phyloP scores from a whole-genome alignment of 2,888 invertebrate genomes.

The Pterostichus niger region DNA sequence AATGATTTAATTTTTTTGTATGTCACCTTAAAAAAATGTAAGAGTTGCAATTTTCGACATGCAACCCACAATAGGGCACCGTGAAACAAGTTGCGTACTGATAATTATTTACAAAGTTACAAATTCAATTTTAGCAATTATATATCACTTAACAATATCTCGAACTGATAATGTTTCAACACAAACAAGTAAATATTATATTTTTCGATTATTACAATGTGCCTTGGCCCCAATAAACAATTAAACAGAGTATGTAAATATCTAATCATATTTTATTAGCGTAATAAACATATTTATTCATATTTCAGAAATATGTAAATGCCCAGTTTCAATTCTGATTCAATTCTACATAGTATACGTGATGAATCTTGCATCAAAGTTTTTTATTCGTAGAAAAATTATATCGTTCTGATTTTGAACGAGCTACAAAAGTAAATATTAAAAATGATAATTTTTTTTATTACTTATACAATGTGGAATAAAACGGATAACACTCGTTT shows the following conservation, averaged over 20 bases:
- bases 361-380: constrained; percentile 13
- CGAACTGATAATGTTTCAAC: neutral
- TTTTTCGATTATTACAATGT: constrained; percentile 13
- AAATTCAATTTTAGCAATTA: constrained; percentile 2
- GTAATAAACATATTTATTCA: neutral
- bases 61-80: neutral
- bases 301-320: neutral
- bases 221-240: constrained; percentile 49
- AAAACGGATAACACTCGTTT: neutral
- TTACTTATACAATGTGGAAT: neutral
- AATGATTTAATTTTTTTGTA: no score
- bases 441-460: constrained; percentile 17
- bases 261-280: neutral
- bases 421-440: neutral
- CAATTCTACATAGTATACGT: neutral
- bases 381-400: neutral
- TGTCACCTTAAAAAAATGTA: no score
- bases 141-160: neutral
- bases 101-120: neutral
- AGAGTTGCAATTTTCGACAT: no score
- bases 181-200: constrained; percentile 21
- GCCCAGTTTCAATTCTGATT: no score
- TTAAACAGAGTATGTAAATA: neutral
- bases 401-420: constrained; percentile 6
- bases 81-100: constrained; percentile 9